These are phyloP conservation scores for Aplysina aerophoba DNA, from an alignment of 37 sponge, comb jelly and placozoan species.

Conservation along the genomic window DNA sequence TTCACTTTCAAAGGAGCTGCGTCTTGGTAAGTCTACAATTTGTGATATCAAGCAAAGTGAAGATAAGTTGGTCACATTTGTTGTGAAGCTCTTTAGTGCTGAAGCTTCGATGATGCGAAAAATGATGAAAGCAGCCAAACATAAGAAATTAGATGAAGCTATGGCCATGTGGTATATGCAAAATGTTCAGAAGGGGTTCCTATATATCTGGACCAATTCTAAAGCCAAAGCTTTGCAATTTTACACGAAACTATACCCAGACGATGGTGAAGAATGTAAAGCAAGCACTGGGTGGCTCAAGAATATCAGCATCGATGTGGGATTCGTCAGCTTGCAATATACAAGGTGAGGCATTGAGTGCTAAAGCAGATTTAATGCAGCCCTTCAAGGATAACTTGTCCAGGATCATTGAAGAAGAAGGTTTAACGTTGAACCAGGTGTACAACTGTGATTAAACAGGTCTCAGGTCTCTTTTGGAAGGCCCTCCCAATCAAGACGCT, in stretches of 20 bases:
- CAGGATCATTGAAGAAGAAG: conserved; percentile 25
- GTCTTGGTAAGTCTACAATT: conserved; percentile 3
- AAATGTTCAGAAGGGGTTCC: conserved; percentile 41
- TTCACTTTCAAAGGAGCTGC: not conserved
- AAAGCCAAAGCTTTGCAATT: conserved; percentile 40
- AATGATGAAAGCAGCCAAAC: conserved; percentile 41
- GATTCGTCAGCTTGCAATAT: conserved; percentile 14
- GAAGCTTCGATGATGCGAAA: conserved; percentile 25
- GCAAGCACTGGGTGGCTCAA: conserved; percentile 34
- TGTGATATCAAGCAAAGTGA: not conserved
- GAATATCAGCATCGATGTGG: conserved; percentile 30
- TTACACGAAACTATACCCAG: conserved; percentile 24
- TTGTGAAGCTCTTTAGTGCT: not conserved
- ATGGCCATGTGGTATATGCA: conserved; percentile 34
- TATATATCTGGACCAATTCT: conserved; percentile 50
- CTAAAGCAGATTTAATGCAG: conserved; percentile 37
- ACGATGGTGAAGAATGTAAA: conserved; percentile 4
- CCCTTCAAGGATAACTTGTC: conserved; percentile 41
- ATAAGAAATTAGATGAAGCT: conserved; percentile 29
- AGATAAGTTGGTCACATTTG: not conserved
- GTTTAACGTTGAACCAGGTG: conserved; percentile 42
- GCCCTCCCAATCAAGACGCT: conserved; percentile 64
- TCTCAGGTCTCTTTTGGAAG: conserved; percentile 58
- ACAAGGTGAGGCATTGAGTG: conserved; percentile 46
- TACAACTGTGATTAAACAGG: conserved; percentile 87